A percentile compares a stretch with the other conserved stretches of the same genome.
Conservation (phyloP, 2,888 invertebrate genomes). For the Eristalinus sepulchralis region DNA sequence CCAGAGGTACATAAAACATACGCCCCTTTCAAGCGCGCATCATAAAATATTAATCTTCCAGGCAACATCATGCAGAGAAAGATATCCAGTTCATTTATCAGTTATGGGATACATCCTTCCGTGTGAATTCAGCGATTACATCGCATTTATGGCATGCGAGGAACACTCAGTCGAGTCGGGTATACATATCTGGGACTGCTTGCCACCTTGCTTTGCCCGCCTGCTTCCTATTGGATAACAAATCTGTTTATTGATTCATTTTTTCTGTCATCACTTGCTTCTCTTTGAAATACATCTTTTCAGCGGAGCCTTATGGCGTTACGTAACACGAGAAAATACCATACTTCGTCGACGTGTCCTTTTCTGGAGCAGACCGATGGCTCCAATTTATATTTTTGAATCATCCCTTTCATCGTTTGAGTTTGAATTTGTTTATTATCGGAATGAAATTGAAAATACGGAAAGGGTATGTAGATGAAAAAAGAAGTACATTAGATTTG, state of each 20-base stretch:
- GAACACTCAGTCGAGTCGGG: not conserved
- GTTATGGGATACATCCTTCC: slow-evolving; percentile 31
- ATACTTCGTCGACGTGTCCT: not conserved
- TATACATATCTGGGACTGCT: not conserved
- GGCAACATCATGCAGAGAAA: slow-evolving; percentile 13
- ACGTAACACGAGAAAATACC: not conserved
- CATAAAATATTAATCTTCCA: slow-evolving; percentile 30
- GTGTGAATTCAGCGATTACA: slow-evolving; percentile 23
- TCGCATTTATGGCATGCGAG: slow-evolving; percentile 6
- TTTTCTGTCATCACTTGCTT: not conserved
- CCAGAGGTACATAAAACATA: not conserved
- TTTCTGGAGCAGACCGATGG: not conserved
- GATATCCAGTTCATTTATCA: slow-evolving; percentile 42
- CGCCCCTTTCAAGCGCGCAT: not conserved
- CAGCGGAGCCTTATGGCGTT: not conserved
- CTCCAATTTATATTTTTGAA: not conserved
- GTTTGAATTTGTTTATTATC: not conserved
- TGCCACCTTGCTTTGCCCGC: not conserved
- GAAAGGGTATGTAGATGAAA: not conserved
- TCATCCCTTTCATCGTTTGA: not conserved
- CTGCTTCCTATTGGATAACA: not conserved
- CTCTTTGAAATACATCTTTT: not conserved
- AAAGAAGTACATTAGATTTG: too few relatives aligned
- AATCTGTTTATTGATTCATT: slow-evolving; percentile 2
- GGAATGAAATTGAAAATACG: not conserved